Conservation (phyloP, 2,888 invertebrate genomes). For the Miltochrista miniata region DNA sequence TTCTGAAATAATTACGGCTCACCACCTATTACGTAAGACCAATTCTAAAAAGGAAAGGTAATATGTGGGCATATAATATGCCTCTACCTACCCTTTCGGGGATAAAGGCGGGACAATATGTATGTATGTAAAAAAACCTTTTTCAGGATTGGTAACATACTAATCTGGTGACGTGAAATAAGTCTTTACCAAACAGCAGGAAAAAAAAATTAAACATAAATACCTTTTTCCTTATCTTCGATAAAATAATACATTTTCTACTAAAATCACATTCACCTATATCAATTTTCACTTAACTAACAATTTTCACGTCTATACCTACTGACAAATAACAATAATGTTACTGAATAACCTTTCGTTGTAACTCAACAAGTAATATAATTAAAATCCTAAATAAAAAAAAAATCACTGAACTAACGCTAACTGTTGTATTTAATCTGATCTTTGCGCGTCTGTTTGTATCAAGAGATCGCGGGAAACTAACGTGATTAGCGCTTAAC, state of each 20-base stretch:
- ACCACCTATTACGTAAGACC: too few species aligned
- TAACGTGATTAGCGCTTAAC: not conserved
- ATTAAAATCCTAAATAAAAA: not conserved
- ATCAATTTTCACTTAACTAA: not conserved
- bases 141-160: too few species aligned
- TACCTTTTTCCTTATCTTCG: slow-evolving; percentile 8
- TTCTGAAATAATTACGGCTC: too few species aligned
- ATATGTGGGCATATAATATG: too few species aligned
- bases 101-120: too few species aligned
- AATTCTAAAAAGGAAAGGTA: too few species aligned
- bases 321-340: not conserved
- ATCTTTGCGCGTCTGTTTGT: not conserved
- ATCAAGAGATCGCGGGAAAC: not conserved
- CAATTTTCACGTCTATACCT: not conserved
- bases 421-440: too few species aligned
- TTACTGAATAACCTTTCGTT: not conserved
- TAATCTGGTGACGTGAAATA: too few species aligned
- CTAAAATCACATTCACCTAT: not conserved
- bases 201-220: not conserved
- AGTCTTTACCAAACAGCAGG: not conserved
- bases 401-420: not conserved
- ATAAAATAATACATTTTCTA: slow-evolving; percentile 12
- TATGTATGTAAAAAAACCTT: too few species aligned
- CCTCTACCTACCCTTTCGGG: too few species aligned
- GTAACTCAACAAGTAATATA: not conserved